Conservation (phyloP, 2,797 vertebrate genomes). For the Danio choprae region DNA sequence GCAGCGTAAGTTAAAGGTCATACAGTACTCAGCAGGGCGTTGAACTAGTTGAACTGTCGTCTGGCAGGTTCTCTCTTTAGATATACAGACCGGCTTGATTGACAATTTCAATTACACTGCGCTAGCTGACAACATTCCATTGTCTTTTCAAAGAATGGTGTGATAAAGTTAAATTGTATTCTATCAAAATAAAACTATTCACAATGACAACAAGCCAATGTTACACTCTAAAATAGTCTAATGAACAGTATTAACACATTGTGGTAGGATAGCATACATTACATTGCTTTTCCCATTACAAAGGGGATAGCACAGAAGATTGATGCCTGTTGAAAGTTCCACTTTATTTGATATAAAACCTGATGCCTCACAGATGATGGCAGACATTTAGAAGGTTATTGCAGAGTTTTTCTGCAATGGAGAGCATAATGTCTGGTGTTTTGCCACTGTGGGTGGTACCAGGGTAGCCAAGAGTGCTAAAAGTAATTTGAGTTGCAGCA, state of each 20-base stretch:
- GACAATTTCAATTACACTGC: conserved; percentile 83
- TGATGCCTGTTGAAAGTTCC: conserved; percentile 10
- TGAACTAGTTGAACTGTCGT: background rate
- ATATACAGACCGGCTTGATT: conserved; percentile 72
- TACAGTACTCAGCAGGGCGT: background rate
- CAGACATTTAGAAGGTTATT: conserved; percentile 22
- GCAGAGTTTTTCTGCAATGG: background rate
- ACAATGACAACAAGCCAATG: conserved; percentile 68
- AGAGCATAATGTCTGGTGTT: conserved; percentile 20
- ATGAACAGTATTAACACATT: background rate
- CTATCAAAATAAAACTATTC: conserved; percentile 71
- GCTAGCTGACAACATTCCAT: conserved; percentile 81
- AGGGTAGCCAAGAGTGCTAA: conserved; percentile 67
- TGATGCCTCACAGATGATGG: conserved; percentile 18
- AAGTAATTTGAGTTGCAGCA: conserved; percentile 62
- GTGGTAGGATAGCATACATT: background rate
- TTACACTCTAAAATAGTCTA: conserved; percentile 15
- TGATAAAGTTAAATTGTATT: conserved; percentile 44
- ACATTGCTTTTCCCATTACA: background rate
- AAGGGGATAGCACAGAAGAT: conserved; percentile 10
- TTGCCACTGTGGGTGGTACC: conserved; percentile 23
- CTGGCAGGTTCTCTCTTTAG: conserved; percentile 20
- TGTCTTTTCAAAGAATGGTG: conserved; percentile 71
- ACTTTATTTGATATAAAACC: conserved; percentile 18
- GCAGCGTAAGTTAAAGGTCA: background rate